These are phyloP conservation scores for Beris morrisii DNA, from an alignment of 2,888 invertebrate genomes.

Conservation along the genomic window DNA sequence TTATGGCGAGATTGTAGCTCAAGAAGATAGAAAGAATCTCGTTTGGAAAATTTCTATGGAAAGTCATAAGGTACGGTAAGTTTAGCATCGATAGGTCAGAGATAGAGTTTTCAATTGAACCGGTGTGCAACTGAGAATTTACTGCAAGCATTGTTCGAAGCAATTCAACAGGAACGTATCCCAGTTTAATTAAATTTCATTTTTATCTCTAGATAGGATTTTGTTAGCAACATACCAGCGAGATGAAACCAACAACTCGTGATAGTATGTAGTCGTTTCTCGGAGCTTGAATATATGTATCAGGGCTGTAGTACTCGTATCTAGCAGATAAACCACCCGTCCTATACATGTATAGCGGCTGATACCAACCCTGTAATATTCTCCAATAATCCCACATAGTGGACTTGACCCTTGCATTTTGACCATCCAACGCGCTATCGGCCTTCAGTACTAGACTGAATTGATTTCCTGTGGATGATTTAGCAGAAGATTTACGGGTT, in stretches of 20 bases:
- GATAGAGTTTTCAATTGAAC: constrained; percentile 16
- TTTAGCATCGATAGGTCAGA: not conserved
- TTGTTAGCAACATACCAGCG: constrained; percentile 5
- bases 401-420: not conserved
- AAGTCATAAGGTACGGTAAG: not conserved
- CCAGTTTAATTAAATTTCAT: constrained; percentile 35
- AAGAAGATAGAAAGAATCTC: too few relatives aligned
- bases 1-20: too few relatives aligned
- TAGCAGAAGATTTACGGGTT: constrained; percentile 33
- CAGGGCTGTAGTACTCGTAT: not conserved
- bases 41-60: not conserved
- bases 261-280: not conserved
- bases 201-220: constrained; percentile 33
- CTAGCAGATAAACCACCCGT: not conserved
- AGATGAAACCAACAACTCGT: not conserved
- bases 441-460: constrained; percentile 29
- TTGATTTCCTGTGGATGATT: constrained; percentile 34
- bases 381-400: constrained; percentile 30
- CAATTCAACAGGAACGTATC: constrained; percentile 33
- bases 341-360: not conserved
- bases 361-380: constrained; percentile 2
- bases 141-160: constrained; percentile 27
- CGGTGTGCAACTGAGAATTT: constrained; percentile 20
- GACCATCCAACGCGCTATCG: constrained; percentile 1
- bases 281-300: not conserved